Base-by-base conservation (phyloP, 2,888 invertebrate genomes). In the Sialis lutaria region DNA sequence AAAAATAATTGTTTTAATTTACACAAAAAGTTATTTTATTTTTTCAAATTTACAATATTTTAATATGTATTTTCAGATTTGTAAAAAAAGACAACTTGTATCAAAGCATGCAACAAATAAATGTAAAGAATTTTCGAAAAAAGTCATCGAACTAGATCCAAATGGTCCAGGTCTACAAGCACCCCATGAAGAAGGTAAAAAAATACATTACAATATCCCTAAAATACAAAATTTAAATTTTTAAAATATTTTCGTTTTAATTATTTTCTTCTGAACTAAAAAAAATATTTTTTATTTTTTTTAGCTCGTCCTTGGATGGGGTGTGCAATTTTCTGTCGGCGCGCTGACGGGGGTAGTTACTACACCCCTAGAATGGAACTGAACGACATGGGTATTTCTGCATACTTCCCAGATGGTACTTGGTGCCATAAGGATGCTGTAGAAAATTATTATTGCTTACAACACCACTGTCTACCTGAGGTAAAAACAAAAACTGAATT, bases 331-430 rank as follows among this genome's bases (percentile, higher is more conserved):
- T 86, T 83, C 64, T 86, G 85, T 60, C 72, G 75, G 33, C 70
- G 79, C 32, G 71, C 69, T 42, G 74, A 74, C 49, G 74, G 75
- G 31, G 75, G 75, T 1, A 75, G 74, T 6, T 85, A 75, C 64
- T 85, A 84, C 63, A 81, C 85, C 30, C 84, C 85, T 2, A 70
- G 82, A 5, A 69, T 82, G 9, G 83, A 85, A 63, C 69, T 85
- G 45, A 82, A 84, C 59, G 81, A 82, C 60, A 69, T 78, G 35
- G 80, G 81, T 6, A 65, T 79, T 33, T 76, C 81, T 56, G 77
- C 82, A 0, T 81, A 82, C 63, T 82, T 84, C 58, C 85, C 86
- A 1, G 85, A 85, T 64, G 85, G 85, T 9, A 85, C 84, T 4
- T 82, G 81, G 81, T 86, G 85, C 58, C 82, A 85, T 60, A 68